Percentiles rank a stretch among this genome's conserved stretches.
phyloP scores from a whole-genome alignment of 1,140 invertebrate genomes.

The Drosophila lacteicornis region DNA sequence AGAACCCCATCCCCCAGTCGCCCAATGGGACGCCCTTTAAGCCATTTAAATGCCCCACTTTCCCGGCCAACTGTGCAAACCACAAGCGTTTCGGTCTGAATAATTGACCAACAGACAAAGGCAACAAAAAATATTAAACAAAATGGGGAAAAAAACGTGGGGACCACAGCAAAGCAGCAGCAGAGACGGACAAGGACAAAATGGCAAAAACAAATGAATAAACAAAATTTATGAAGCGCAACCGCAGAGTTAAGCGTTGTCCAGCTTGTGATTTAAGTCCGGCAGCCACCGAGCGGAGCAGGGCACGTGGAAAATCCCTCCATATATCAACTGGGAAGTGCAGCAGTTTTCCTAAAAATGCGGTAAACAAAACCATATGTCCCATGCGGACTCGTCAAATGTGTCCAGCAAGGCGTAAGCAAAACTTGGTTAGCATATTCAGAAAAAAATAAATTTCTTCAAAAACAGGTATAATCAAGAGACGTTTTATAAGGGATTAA shows the following conservation, averaged over 20 bases:
- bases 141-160: constrained; percentile 31
- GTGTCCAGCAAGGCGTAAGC: constrained; percentile 19
- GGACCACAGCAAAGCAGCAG: constrained; percentile 68
- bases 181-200: constrained; percentile 19
- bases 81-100: constrained; percentile 74
- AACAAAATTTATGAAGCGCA: constrained; percentile 75
- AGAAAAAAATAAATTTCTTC: background rate
- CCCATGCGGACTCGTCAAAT: constrained; percentile 21
- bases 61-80: constrained; percentile 48
- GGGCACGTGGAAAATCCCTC: background rate
- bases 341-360: constrained; percentile 2
- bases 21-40: constrained; percentile 24
- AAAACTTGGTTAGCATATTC: background rate
- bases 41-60: constrained; percentile 67
- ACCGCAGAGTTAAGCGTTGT: constrained; percentile 70
- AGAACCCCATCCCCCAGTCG: background rate
- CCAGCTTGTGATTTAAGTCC: constrained; percentile 46
- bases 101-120: constrained; percentile 70
- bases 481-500: background rate
- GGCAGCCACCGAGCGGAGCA: background rate
- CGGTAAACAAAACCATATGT: constrained; percentile 12
- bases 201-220: constrained; percentile 66
- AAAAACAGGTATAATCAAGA: background rate
- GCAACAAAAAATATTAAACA: constrained; percentile 16
- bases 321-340: constrained; percentile 25